Evolutionary conservation across 2,113 vertebrate genomes (phyloP).

Genomic region (Prunella himalayana): DNA sequence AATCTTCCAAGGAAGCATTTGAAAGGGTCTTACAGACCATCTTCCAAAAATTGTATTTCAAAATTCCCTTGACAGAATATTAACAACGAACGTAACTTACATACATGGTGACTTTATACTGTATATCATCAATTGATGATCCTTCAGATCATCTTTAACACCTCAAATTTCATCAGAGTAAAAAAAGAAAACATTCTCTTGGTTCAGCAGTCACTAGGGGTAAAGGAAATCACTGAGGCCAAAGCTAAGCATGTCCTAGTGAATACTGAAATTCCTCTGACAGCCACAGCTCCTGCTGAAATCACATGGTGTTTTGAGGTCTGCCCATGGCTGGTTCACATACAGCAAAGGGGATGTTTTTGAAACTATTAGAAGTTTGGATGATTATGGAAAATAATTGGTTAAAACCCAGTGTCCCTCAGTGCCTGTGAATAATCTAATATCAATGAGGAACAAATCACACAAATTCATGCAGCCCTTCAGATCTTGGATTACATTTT

Average conservation of each 20-base stretch:
- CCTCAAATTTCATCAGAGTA: background rate
- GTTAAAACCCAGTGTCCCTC: background rate
- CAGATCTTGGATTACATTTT: background rate
- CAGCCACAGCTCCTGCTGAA: background rate
- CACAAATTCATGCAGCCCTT: background rate
- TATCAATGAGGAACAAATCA: background rate
- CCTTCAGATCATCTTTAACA: background rate
- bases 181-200: background rate
- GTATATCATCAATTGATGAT: background rate
- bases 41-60: background rate
- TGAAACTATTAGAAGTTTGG: background rate
- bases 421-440: background rate
- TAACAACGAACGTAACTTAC: background rate
- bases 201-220: background rate
- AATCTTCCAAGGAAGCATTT: background rate
- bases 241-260: background rate
- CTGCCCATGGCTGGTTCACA: background rate
- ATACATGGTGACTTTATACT: background rate
- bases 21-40: background rate
- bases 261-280: background rate
- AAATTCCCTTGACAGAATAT: background rate
- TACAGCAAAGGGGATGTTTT: background rate
- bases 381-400: background rate
- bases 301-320: rapidly evolving
- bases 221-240: background rate